Base-by-base conservation (phyloP, 1,140 invertebrate genomes). In the Bombus sibiricus region DNA sequence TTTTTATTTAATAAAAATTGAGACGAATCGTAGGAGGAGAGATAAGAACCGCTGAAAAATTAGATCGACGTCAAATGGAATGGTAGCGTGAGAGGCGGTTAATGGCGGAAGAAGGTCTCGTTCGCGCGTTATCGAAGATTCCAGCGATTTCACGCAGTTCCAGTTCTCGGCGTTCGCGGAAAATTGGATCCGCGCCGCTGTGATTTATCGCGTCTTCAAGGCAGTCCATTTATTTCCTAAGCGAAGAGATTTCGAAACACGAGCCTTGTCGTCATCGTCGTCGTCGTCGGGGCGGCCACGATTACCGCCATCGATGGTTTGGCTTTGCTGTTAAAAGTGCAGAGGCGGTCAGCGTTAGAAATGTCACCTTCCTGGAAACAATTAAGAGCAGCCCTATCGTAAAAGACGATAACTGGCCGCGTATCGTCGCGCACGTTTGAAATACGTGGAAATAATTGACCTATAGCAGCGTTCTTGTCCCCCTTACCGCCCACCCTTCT, bases 371-470 rank as follows among this genome's bases (percentile, higher is more conserved):
- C 81, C 83, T 81, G 81, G 76, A 86, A 86, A 81, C 85, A 86
- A 90, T 93, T 88, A 92, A 87, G 84, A 47, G 72, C 72, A 83
- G 71, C 59, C 71, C 77, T 84, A 85, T 73, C 73, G 83, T 86
- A 85, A 89, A 87, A 81, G 87, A 88, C 81, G 90, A 92, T 89
- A 92, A 90, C 86, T 74, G 83, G 28, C 68, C 81, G 85, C 81
- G 87, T 87, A 86, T 86, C 86, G 76, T 87, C 77, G 43, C 41
- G 75, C 79, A 53, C 62, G 77, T 47, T 73, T 89, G 74, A 88
- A 92, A 91, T 91, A 91, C 87, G 86, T 90, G 83, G 87, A 91
- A 93, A 93, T 91, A 92, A 93, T 93, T 92, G 92, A 93, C 87
- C 88, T 90, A 88, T 82, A 85, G 84, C 75, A 47, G 68, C 37